phyloP scores from a whole-genome alignment of 2,113 vertebrate genomes.

The Colius striatus region DNA sequence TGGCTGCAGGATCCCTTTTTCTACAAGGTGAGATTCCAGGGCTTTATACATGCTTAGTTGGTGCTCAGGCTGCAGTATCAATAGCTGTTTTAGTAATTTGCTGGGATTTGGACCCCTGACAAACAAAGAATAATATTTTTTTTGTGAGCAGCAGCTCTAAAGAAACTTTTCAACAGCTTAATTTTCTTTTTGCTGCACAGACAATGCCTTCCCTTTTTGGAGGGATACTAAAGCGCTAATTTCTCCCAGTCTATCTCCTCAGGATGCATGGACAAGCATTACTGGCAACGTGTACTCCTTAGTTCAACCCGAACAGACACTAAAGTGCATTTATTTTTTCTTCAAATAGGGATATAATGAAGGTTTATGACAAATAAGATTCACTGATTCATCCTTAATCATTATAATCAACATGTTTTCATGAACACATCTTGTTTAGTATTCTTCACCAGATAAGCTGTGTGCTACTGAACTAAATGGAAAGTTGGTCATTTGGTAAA shows the following conservation, averaged over 20 bases:
- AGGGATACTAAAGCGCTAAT: not conserved
- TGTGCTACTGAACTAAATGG: not conserved
- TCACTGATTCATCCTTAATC: not conserved
- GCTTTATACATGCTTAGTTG: constrained; percentile 91
- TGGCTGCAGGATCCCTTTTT: constrained; percentile 87
- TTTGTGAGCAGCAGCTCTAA: not conserved
- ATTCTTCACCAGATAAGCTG: not conserved
- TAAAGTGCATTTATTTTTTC: not conserved
- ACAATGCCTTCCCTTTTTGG: not conserved
- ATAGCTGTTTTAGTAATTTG: constrained; percentile 91
- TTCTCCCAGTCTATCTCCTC: not conserved
- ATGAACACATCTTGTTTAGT: not conserved
- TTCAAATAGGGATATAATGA: not conserved
- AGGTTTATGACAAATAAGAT: not conserved
- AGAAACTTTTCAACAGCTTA: not conserved
- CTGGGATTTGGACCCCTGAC: constrained; percentile 94
- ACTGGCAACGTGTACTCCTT: not conserved
- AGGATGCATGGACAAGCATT: not conserved
- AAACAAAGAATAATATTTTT: not conserved
- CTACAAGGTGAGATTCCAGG: constrained; percentile 85
- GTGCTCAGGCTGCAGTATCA: constrained; percentile 92
- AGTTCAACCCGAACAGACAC: not conserved
- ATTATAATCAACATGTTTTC: not conserved
- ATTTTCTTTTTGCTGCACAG: not conserved
- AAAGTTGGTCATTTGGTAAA: not conserved